Base-by-base conservation (phyloP, 2,888 invertebrate genomes). In the Calliphora vomitoria region DNA sequence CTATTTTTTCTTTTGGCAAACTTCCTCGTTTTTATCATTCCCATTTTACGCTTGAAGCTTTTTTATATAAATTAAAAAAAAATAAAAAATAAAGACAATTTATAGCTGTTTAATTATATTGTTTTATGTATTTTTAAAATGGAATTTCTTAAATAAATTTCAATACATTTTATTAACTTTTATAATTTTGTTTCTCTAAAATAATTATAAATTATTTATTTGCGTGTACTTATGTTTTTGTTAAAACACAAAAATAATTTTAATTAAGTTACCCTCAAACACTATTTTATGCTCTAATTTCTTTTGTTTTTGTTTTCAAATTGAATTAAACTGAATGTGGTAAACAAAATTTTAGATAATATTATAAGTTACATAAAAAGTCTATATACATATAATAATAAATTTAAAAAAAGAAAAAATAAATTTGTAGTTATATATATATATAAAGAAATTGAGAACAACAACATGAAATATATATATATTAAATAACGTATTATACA, bases 271-370 rank as follows among this genome's bases (percentile, higher is more conserved):
- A 66, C 47, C 38, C 78, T 35, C 41, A 38, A 83, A 71, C 3
- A n/a, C 11, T 72, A 35, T 72, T 62, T 80, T 69, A 72, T 8
- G 15, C 47, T 76, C 25, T 69, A 58, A 76, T 20, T 8, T 47
- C 15, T 41, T 4, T 25, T 25, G 53, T 68, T 84, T n/a, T 80
- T 62, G 18, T 66, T 80, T 87, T 66, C 55, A 68, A 35, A 75
- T 66, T 76, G 69, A 50, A 31, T 47, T 72, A 72, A 60, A 78
- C 55, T 72, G 8, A 74, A 74, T 78, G 68, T 84, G 84, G 68
- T 87, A 68, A 82, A 84, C 8, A 66, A 74, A 55, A 31, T 58
- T 80, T 84, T 81, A 81, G 68, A 78, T 87, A 87, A 84, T 68
- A 55, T 25, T 38, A 68, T 87, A 87, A 84, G 84, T 81, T 74